phyloP scores from a whole-genome alignment of 2,113 vertebrate genomes.

The Podarcis cretensis region DNA sequence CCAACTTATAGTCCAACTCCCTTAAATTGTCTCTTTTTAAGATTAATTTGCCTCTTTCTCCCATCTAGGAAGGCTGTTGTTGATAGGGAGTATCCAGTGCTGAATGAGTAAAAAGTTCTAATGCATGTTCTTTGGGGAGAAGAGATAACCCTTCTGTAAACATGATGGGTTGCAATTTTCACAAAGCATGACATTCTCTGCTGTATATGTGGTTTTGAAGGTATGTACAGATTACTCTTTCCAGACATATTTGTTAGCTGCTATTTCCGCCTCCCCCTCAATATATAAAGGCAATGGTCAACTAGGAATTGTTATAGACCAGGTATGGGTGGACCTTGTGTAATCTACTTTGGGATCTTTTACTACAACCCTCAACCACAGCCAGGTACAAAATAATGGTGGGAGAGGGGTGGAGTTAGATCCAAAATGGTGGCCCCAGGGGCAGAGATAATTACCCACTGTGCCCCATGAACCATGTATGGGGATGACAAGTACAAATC shows the following conservation, averaged over 20 bases:
- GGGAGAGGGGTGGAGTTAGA: too few relatives aligned
- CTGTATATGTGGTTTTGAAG: constrained; percentile 33
- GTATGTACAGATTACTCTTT: neutral
- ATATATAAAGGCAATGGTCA: rapidly evolving
- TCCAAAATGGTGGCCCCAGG: too few relatives aligned
- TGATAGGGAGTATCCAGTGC: constrained; percentile 90
- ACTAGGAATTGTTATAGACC: neutral
- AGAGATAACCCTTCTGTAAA: constrained; percentile 87
- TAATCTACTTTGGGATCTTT: too few relatives aligned
- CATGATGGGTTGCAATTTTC: constrained; percentile 80
- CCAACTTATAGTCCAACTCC: constrained; percentile 79
- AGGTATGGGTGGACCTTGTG: neutral
- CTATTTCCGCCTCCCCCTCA: neutral
- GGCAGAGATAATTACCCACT: too few relatives aligned
- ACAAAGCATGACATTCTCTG: constrained; percentile 70
- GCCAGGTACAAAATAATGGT: too few relatives aligned
- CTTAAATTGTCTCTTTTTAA: constrained; percentile 80
- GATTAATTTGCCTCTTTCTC: constrained; percentile 83
- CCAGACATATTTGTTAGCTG: constrained; percentile 8
- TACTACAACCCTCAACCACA: too few relatives aligned
- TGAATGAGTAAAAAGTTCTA: constrained; percentile 91
- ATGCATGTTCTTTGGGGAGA: constrained; percentile 81
- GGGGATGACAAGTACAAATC: too few relatives aligned
- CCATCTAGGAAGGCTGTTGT: constrained; percentile 81
- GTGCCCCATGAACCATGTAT: too few relatives aligned